Evolutionary conservation across 2,888 invertebrate genomes (phyloP).

Genomic region (Noctua fimbriata): DNA sequence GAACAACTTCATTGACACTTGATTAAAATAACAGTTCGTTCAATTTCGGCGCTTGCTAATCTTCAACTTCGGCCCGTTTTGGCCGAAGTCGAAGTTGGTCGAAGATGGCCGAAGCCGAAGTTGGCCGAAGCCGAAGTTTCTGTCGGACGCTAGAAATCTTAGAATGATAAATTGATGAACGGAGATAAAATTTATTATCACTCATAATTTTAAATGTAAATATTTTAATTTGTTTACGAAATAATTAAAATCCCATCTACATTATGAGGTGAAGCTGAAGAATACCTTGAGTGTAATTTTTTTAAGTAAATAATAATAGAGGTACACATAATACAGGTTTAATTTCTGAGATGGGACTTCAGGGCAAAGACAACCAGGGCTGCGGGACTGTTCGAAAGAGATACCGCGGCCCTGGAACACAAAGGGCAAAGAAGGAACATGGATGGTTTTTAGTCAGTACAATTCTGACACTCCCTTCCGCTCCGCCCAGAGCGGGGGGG

Average conservation of each 20-base stretch:
- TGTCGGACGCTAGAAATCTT: neutral
- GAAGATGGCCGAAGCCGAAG: neutral
- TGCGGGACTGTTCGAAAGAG: too few relatives aligned
- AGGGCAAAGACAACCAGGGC: neutral
- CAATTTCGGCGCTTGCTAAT: neutral
- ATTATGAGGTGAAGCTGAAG: neutral
- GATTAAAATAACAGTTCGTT: neutral
- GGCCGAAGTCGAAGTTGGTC: neutral
- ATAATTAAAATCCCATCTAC: neutral
- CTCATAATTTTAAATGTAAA: neutral
- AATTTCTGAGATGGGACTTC: neutral
- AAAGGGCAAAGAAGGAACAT: too few relatives aligned
- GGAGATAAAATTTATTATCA: neutral
- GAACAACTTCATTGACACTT: neutral
- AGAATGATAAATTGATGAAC: neutral
- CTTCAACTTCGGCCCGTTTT: too few relatives aligned
- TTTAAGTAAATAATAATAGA: neutral
- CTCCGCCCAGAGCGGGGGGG: too few relatives aligned
- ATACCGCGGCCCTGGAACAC: too few relatives aligned
- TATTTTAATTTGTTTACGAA: neutral
- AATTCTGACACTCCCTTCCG: too few relatives aligned
- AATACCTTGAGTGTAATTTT: neutral
- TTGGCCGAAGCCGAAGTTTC: neutral
- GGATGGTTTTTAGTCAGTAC: too few relatives aligned
- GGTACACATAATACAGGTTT: neutral